Conservation (phyloP, 2,797 vertebrate species). For the Catostomus latipinnis region DNA sequence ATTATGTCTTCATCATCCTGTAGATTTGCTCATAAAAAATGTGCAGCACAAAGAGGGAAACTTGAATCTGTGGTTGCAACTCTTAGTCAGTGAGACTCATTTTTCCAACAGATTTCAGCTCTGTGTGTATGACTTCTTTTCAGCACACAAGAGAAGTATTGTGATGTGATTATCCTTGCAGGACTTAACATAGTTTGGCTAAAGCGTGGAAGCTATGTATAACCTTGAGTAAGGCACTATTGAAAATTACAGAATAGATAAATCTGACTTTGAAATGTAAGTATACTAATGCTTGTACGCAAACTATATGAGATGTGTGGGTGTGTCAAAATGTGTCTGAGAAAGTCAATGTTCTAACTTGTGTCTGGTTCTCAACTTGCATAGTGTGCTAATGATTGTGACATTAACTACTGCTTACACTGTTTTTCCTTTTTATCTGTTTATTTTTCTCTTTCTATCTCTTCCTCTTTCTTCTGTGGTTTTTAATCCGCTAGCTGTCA, state of each 20-base stretch:
- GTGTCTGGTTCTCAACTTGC: constrained; percentile 57
- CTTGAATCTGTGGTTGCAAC: neutral
- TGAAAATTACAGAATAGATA: neutral
- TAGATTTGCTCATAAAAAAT: constrained; percentile 52
- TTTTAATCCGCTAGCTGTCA: constrained; percentile 25
- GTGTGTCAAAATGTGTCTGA: constrained; percentile 36
- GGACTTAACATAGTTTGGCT: neutral
- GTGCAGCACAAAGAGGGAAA: constrained; percentile 44
- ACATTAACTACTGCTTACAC: constrained; percentile 82
- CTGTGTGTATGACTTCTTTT: neutral
- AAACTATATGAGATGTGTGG: constrained; percentile 3
- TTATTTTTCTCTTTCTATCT: constrained; percentile 26
- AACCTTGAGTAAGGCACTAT: neutral
- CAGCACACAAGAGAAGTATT: neutral
- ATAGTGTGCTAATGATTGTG: constrained; percentile 83
- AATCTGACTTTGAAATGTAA: constrained; percentile 2
- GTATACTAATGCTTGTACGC: constrained; percentile 5
- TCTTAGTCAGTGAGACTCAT: constrained; percentile 13
- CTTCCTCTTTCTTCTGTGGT: constrained; percentile 6
- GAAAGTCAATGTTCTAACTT: constrained; percentile 57
- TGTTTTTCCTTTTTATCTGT: constrained; percentile 38
- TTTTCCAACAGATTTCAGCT: constrained; percentile 38
- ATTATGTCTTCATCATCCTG: constrained; percentile 72
- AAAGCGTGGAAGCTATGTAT: neutral
- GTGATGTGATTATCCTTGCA: neutral